A percentile compares a stretch with the other conserved stretches of the same genome.
Conservation (phyloP, 37 sponge, comb jelly and placozoan species). For the Chondrosia reniformis region DNA sequence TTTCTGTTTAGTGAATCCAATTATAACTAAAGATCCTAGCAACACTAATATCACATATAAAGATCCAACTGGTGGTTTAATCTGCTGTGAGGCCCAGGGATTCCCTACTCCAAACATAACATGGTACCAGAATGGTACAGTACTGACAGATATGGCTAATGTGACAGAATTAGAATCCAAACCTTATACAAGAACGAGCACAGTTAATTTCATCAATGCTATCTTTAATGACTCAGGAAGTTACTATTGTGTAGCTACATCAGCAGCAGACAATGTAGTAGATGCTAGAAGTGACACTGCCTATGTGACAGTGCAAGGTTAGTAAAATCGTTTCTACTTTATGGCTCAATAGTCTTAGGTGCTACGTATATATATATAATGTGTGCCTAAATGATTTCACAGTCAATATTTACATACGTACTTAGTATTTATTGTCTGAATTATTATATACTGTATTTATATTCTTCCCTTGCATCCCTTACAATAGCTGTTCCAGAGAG, state of each 20-base stretch:
- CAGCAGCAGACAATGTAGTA: background rate
- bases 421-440: too few species aligned
- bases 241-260: constrained; percentile 33
- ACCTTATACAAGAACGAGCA: background rate
- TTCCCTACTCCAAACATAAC: constrained; percentile 33
- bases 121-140: constrained; percentile 56
- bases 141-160: background rate
- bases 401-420: too few species aligned
- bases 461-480: too few species aligned
- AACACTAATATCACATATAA: constrained; percentile 6
- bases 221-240: constrained; percentile 40
- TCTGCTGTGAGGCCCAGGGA: constrained; percentile 40
- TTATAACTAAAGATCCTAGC: constrained; percentile 13
- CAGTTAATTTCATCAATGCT: constrained; percentile 27
- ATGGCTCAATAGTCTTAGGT: too few species aligned
- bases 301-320: constrained; percentile 47
- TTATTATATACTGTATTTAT: background rate
- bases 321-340: too few species aligned
- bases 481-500: constrained; percentile 38
- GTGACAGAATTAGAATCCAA: background rate
- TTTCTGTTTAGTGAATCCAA: constrained; percentile 45
- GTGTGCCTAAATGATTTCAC: too few species aligned
- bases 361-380: too few species aligned
- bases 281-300: constrained; percentile 2
- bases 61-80: background rate